Evolutionary conservation across 2,113 vertebrate species (phyloP), one percentile per base, ranked within the genome.

Genomic region (Scomber japonicus): DNA sequence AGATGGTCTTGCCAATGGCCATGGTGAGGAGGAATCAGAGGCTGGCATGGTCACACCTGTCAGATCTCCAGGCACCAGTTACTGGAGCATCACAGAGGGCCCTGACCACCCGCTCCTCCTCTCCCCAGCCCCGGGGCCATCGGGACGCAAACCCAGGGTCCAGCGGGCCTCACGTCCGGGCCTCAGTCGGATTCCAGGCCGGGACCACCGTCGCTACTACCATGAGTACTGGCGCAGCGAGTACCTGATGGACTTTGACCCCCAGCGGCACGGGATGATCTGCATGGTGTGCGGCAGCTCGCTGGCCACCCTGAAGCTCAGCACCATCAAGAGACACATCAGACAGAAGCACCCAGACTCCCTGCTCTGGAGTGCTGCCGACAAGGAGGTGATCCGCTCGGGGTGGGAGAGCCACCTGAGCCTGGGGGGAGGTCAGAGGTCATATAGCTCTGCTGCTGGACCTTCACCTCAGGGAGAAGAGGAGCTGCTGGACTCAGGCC

Each of bases 211-310:
- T 0, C 96, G 97, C 13, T 98, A 98, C 85, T 98, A 98, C 93
- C 97, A 98, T n/a, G 96, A 97, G 78, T 96, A 97, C 87, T 98
- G 97, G 97, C 94, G 97, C 80, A 96, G 95, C 16, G 97, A 98
- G 84, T 97, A 97, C 94, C 92, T 98, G 86, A 98, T 98, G 97
- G 97, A 97, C 83, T 97, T 97, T 76, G 97, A 98, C 70, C 95
- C 96, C 0, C 94, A 94, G 13, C 93, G 96, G 40, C 96, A 97
- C 0, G 96, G 97, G 49, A 97, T 98, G 96, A 96, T 98, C 82
- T 98, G 97, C 91, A 97, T 98, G 97, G 97, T 98, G 83, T 98
- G 97, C 0, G 97, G 97, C 75, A 97, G 96, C 86, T 97, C 97
- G 0, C 85, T 98, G 80, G 97, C 97, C 75, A 98, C 97, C 0